Evolutionary conservation across 1,140 invertebrate species (phyloP).

Genomic region (Spodoptera litura): DNA sequence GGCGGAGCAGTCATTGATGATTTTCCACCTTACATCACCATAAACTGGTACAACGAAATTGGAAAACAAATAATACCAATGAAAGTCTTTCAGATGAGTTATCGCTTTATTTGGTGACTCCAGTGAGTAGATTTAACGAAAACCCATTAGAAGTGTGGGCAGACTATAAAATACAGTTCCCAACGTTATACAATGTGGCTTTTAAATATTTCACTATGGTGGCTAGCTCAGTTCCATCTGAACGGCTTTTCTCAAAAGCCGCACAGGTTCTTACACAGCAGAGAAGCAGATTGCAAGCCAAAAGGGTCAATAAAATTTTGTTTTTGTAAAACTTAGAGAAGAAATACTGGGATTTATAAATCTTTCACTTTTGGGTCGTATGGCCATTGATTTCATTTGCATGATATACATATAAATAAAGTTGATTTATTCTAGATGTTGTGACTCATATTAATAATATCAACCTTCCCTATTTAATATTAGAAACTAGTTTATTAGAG

Average conservation of each 20-base stretch:
- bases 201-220: conserved; percentile 64
- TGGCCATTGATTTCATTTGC: neutral
- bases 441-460: no score
- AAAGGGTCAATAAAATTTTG: conserved; percentile 55
- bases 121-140: conserved; percentile 60
- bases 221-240: conserved; percentile 56
- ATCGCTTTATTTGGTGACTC: conserved; percentile 57
- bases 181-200: conserved; percentile 64
- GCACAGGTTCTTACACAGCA: conserved; percentile 53
- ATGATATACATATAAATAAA: no score
- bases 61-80: conserved; percentile 54
- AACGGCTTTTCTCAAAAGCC: conserved; percentile 58
- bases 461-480: no score
- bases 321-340: conserved; percentile 55
- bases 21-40: no score
- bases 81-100: conserved; percentile 60
- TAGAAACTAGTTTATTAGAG: no score
- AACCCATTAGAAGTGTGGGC: conserved; percentile 72
- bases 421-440: no score
- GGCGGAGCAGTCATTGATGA: no score
- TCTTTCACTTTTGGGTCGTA: neutral
- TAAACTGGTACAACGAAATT: conserved; percentile 50
- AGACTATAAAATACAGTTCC: conserved; percentile 67
- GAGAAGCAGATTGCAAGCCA: conserved; percentile 52
- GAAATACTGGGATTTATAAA: conserved; percentile 33